Evolutionary conservation across 2,888 invertebrate species (phyloP).

Genomic region (Cetonia aurata): DNA sequence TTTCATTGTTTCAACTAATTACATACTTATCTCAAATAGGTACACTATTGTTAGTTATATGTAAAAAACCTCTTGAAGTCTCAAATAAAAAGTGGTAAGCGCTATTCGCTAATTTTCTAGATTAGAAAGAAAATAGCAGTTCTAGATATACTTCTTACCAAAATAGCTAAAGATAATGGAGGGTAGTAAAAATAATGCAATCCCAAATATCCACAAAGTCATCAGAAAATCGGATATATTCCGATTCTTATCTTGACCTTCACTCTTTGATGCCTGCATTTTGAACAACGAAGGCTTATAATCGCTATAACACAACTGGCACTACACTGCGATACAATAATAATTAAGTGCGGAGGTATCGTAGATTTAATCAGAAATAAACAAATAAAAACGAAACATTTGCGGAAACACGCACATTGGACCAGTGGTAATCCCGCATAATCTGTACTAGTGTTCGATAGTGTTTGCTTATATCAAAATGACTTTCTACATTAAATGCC

Average conservation of each 20-base stretch:
- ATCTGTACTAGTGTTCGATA: background rate
- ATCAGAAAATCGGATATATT: constrained; percentile 45
- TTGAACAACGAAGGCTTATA: background rate
- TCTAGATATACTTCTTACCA: constrained; percentile 53
- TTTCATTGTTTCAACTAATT: too few species aligned
- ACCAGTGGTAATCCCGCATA: background rate
- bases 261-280: constrained; percentile 16
- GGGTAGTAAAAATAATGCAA: constrained; percentile 55
- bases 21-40: too few species aligned
- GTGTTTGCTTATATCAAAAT: constrained; percentile 2
- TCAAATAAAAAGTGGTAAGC: too few species aligned
- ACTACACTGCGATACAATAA: too few species aligned
- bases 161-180: constrained; percentile 55
- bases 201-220: constrained; percentile 56
- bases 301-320: background rate
- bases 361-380: background rate
- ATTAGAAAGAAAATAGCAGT: too few species aligned
- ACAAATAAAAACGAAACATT: background rate
- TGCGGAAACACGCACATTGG: background rate
- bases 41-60: too few species aligned
- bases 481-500: background rate
- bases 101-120: too few species aligned
- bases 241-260: constrained; percentile 18
- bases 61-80: too few species aligned
- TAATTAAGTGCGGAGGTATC: too few species aligned